phyloP scores from a whole-genome alignment of 2,888 invertebrate genomes.

The Monopis laevigella region DNA sequence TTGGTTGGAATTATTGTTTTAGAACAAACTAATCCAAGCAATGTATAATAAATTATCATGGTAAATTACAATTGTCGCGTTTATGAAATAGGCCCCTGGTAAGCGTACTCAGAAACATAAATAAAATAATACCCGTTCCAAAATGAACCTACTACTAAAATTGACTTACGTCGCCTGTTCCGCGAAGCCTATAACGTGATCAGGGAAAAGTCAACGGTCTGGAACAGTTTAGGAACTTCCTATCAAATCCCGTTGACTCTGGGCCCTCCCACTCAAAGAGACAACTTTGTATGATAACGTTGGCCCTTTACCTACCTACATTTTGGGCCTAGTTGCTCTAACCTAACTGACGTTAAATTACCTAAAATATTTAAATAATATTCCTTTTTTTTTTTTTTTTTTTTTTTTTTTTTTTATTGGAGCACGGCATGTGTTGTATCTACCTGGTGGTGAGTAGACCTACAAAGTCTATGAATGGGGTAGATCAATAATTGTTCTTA shows the following conservation, averaged over 20 bases:
- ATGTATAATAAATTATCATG: not conserved
- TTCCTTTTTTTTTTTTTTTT: too few relatives aligned
- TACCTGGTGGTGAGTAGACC: too few relatives aligned
- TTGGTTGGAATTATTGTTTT: not conserved
- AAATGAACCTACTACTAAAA: not conserved
- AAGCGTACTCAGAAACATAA: too few relatives aligned
- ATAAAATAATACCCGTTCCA: not conserved
- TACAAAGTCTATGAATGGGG: too few relatives aligned
- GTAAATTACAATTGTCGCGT: not conserved
- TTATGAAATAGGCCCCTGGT: too few relatives aligned
- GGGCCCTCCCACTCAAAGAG: slow-evolving; percentile 35
- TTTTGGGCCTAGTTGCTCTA: too few relatives aligned
- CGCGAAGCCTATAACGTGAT: slow-evolving; percentile 32
- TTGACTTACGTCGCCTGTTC: slow-evolving; percentile 3
- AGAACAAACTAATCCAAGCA: too few relatives aligned
- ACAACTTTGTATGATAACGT: slow-evolving; percentile 19
- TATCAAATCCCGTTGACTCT: slow-evolving; percentile 35
- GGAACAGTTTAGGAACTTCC: slow-evolving; percentile 45
- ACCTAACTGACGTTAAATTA: too few relatives aligned
- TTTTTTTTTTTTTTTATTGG: too few relatives aligned
- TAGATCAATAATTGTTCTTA: too few relatives aligned
- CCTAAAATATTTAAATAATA: too few relatives aligned
- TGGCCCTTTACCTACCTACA: slow-evolving; percentile 9
- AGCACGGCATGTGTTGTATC: too few relatives aligned
- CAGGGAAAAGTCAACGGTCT: slow-evolving; percentile 40